Evolutionary conservation across 2,888 invertebrate genomes (phyloP), one percentile per base, ranked within the genome.

Genomic region (Silvanus unidentatus): DNA sequence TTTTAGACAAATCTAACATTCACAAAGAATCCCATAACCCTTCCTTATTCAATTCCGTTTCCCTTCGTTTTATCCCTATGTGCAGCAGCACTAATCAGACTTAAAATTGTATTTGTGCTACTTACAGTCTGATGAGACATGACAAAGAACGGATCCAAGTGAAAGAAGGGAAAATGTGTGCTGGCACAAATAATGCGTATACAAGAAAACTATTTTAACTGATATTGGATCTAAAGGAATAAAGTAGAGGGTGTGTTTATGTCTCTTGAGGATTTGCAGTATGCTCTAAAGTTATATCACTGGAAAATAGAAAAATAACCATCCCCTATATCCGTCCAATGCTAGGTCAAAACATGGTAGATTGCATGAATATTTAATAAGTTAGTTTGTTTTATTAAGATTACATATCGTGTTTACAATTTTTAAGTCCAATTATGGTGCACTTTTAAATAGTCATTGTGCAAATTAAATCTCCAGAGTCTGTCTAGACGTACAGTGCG

Each of bases 281-380:
- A 54, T 56, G 60, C 42, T 57, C 50, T 53, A 55, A 62, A 64
- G 54, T 65, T 62, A n/a, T n/a, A 64, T 62, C 62, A 60, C 57
- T 63, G 59, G 61, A 63, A 64, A 65, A 64, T 63, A 61, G 62
- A 63, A 65, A 63, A 64, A 58, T n/a, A n/a, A n/a, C n/a, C 52
- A 53, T 57, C 60, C 59, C 55, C 50, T n/a, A n/a, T n/a, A n/a
- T n/a, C n/a, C n/a, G n/a, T n/a, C n/a, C n/a, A n/a, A 45, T 40
- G 43, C 36, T 43, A 55, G 58, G 54, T 57, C n/a, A n/a, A 52
- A 50, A 45, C 52, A 54, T 51, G 40, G 41, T 11, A 32, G 3
- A 32, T 32, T 32, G 10, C 22, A 22, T 22, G 22, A 3, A 22
- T 22, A 5, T 22, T 22, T 22, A 22, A 22, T 22, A 22, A 22